Conservation (phyloP, 2,888 invertebrate species). For the Cephonodes hylas region DNA sequence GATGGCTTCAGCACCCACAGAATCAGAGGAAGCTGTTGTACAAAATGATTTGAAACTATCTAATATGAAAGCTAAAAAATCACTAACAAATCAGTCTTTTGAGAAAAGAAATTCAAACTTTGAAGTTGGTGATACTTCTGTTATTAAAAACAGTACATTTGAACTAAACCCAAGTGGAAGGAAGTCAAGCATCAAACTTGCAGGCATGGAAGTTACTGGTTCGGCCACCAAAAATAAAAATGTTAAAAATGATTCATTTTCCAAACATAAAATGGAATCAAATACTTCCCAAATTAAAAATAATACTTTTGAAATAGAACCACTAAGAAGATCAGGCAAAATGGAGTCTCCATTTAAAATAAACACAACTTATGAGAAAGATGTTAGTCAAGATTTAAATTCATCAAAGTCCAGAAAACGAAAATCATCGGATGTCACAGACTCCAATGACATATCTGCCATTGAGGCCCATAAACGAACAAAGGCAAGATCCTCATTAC, state of each 20-base stretch:
- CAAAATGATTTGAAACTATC: not conserved
- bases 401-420: slow-evolving; percentile 4
- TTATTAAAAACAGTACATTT: not conserved
- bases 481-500: slow-evolving; percentile 7
- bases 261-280: not conserved
- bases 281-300: not conserved
- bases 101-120: not conserved
- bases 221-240: slow-evolving; percentile 16
- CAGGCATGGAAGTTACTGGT: slow-evolving; percentile 17
- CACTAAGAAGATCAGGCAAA: not conserved
- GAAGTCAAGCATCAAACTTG: not conserved
- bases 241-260: not conserved
- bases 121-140: not conserved
- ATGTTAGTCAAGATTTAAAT: not conserved
- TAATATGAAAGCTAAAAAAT: not conserved
- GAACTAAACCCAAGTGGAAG: not conserved
- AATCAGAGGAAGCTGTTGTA: too few relatives aligned
- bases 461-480: not conserved
- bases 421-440: not conserved
- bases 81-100: not conserved
- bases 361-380: slow-evolving; percentile 21
- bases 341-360: slow-evolving; percentile 10
- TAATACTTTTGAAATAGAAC: not conserved
- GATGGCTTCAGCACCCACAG: not conserved
- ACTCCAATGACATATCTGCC: not conserved